A percentile compares a stretch with the other conserved stretches of the same genome.
Conservation (phyloP, 2,888 invertebrate species). For the Eustalomyia histrio region DNA sequence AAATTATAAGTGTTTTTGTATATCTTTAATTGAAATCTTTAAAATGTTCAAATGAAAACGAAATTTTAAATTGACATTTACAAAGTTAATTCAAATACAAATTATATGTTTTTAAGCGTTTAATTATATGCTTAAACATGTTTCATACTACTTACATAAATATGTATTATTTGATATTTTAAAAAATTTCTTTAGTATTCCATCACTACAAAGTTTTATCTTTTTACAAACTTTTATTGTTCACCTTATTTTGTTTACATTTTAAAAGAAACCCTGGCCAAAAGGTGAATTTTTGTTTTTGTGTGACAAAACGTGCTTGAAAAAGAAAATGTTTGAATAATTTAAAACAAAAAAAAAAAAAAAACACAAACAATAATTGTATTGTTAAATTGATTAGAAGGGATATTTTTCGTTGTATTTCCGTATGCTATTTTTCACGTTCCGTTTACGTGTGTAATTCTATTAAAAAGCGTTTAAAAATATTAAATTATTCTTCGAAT, state of each 20-base stretch:
- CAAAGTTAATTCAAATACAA: constrained; percentile 29
- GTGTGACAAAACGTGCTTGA: constrained; percentile 56
- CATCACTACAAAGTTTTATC: not conserved
- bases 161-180: constrained; percentile 3
- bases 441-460: not conserved
- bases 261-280: too few species aligned
- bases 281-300: constrained; percentile 33
- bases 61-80: not conserved
- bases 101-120: constrained; percentile 15
- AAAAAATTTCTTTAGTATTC: not conserved
- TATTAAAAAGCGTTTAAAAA: not conserved
- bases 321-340: constrained; percentile 55
- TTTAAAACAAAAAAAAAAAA: not conserved
- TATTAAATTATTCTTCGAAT: not conserved
- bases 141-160: not conserved
- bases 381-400: not conserved
- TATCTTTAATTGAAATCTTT: constrained; percentile 1
- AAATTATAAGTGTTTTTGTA: not conserved
- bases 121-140: not conserved
- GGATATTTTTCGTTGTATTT: not conserved
- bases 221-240: constrained; percentile 7
- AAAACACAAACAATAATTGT: not conserved
- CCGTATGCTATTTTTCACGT: not conserved
- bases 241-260: constrained; percentile 27
- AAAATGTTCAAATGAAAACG: not conserved